These are phyloP conservation scores for Aleadryas rufinucha DNA, from an alignment of 2,113 vertebrate species.

Conservation along the genomic window DNA sequence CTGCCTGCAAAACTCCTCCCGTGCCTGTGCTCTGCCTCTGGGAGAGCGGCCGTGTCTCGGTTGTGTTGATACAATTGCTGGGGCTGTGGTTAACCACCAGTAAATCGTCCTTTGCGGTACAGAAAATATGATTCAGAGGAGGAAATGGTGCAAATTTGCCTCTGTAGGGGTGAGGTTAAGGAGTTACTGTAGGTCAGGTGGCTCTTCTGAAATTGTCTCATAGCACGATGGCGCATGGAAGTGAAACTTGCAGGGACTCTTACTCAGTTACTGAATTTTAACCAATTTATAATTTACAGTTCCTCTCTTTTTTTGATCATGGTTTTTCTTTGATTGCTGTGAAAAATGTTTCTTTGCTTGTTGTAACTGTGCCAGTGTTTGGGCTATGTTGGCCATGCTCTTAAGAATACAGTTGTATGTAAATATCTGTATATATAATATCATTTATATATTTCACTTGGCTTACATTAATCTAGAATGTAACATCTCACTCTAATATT, in stretches of 20 bases:
- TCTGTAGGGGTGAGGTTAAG: background rate
- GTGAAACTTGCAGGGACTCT: background rate
- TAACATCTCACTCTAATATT: background rate
- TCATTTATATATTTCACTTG: background rate
- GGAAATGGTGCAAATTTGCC: background rate
- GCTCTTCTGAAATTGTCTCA: background rate
- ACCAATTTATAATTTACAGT: background rate
- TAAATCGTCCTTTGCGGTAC: background rate
- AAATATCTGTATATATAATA: background rate
- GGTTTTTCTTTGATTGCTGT: background rate
- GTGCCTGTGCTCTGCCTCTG: background rate
- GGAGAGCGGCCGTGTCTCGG: rapidly evolving
- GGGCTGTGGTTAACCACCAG: background rate
- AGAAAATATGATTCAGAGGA: background rate
- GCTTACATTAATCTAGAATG: background rate
- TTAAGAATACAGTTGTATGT: background rate
- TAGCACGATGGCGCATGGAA: rapidly evolving
- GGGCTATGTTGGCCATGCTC: background rate
- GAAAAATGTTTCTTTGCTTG: background rate
- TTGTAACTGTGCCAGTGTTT: background rate
- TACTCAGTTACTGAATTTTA: background rate
- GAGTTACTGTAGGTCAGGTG: background rate
- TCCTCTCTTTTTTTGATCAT: background rate
- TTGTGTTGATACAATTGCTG: background rate
- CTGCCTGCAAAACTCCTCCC: background rate